These are phyloP conservation scores for Herpailurus yagouaroundi DNA, from an alignment of 2,113 vertebrate genomes.

Conservation along the genomic window DNA sequence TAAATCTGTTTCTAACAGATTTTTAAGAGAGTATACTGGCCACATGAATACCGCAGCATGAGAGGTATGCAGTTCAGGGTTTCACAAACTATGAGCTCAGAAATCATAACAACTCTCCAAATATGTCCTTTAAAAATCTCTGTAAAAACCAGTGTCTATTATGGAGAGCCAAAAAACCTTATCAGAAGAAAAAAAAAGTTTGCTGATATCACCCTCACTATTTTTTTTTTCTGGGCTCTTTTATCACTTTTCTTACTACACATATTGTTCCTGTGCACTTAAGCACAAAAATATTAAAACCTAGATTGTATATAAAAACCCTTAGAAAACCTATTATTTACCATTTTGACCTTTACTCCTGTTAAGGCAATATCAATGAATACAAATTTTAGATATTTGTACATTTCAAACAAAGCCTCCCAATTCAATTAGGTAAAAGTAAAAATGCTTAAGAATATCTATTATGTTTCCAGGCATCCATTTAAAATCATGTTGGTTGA, in stretches of 20 bases:
- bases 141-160: not conserved
- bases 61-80: not conserved
- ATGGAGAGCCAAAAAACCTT: not conserved
- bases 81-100: not conserved
- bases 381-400: not conserved
- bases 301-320: not conserved
- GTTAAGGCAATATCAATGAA: not conserved
- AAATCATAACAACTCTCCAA: not conserved
- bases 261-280: not conserved
- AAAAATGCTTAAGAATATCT: not conserved
- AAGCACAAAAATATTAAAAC: not conserved
- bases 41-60: not conserved
- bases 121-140: not conserved
- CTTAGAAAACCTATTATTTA: not conserved
- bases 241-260: not conserved
- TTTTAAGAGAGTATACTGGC: not conserved
- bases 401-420: not conserved
- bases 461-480: not conserved
- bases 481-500: not conserved
- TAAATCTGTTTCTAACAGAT: conserved; percentile 48
- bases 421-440: not conserved
- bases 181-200: not conserved
- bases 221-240: not conserved
- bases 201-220: not conserved
- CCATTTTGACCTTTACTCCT: not conserved